Evolutionary conservation across 2,113 vertebrate genomes (phyloP), one percentile per base, ranked within the genome.

Genomic region (Otus sunia): DNA sequence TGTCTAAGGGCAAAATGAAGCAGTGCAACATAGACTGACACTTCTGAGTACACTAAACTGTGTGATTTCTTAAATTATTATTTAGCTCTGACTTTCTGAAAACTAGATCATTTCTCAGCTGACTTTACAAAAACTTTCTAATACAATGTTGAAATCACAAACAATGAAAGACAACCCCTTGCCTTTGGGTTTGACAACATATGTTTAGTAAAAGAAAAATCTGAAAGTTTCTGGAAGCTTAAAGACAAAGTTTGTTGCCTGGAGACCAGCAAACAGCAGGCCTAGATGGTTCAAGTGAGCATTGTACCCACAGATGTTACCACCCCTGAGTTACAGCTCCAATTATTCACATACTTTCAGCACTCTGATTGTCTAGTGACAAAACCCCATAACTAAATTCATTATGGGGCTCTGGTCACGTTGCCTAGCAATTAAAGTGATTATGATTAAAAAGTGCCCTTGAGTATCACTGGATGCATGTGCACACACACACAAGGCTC

Each of bases 371-470:
- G n/a, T 56, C 68, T 77, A 67, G 62, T n/a, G 78, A 93, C 75
- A 90, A 90, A 96, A 77, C n/a, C 41, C 91, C 68, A 20, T 36
- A 94, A 75, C 55, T 78, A 56, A 94, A 93, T 64, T 92, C 68
- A 81, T 89, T 29, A 91, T 8, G n/a, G 50, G 59, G 50, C 58
- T 84, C 64, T 60, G 90, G 30, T 23, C 81, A 73, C 4, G 78
- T 47, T 93, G 82, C 73, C 52, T 81, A 34, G 60, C 2, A 5
- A 92, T 86, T 91, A 27, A 96, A 89, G 84, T 71, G 83, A 94
- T 95, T 89, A 86, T 39, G 91, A 74, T 37, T 83, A 59, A 77
- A 83, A 90, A 83, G 39, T 60, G 79, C 39, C 83, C 76, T 84
- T 71, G 69, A 88, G 56, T 30, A 47, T 63, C 47, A 49, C n/a